phyloP scores from a whole-genome alignment of 2,113 vertebrate genomes.

The Gymnocephalus cernua region DNA sequence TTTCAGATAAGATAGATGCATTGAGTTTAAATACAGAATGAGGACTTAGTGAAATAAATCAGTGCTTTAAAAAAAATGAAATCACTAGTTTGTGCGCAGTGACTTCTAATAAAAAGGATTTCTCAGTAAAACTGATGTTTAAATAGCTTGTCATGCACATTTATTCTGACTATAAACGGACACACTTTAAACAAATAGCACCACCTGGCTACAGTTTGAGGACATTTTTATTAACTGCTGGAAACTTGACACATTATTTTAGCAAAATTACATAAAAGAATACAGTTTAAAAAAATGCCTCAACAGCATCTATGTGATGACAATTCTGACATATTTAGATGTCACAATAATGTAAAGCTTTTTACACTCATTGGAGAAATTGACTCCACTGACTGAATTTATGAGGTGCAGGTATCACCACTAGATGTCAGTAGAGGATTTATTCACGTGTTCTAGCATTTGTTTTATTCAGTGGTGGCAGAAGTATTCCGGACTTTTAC shows the following conservation, averaged over 20 bases:
- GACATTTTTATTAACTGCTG: conserved; percentile 16
- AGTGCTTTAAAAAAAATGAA: neutral
- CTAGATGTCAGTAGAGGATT: neutral
- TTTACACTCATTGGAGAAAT: too few relatives aligned
- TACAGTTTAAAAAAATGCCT: conserved; percentile 6
- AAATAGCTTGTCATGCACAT: neutral
- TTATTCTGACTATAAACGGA: neutral
- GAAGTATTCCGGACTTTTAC: neutral
- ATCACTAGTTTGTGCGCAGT: too few relatives aligned
- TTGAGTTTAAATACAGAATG: neutral
- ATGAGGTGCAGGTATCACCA: neutral
- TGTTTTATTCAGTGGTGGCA: neutral
- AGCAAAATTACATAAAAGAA: conserved; percentile 23
- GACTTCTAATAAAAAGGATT: neutral
- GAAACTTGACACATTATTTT: conserved; percentile 51
- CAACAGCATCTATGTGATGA: conserved; percentile 16
- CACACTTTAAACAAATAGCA: conserved; percentile 19
- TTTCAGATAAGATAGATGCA: neutral
- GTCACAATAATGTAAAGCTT: neutral
- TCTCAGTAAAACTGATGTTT: neutral
- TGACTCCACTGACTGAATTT: neutral
- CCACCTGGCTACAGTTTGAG: conserved; percentile 33
- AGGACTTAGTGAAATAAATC: neutral
- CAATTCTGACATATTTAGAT: neutral
- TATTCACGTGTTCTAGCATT: neutral